Conservation (phyloP, 1,140 invertebrate species). For the Rhynchophorus ferrugineus region DNA sequence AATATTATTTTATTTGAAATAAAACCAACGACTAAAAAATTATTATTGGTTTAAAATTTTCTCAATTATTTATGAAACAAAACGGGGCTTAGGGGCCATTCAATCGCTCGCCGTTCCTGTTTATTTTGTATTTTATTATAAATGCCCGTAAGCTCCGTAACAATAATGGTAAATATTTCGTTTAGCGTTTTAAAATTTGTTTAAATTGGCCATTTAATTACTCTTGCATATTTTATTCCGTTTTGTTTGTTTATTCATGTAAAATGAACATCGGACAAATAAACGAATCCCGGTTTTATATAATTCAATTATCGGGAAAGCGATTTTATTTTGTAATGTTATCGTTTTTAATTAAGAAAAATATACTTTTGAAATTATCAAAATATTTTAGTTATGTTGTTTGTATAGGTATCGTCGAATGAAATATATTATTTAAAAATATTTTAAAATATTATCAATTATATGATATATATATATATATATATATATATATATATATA, state of each 20-base stretch:
- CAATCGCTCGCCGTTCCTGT: background rate
- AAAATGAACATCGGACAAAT: background rate
- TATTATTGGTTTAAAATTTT: slow-evolving; percentile 13
- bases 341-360: no score
- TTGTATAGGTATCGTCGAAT: no score
- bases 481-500: no score
- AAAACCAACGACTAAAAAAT: slow-evolving; percentile 9
- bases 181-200: slow-evolving; percentile 5
- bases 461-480: no score
- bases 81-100: slow-evolving; percentile 6
- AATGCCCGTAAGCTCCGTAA: background rate
- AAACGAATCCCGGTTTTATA: no score
- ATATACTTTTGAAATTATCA: no score
- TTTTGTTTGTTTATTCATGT: slow-evolving; percentile 5
- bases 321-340: no score
- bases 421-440: no score
- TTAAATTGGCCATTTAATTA: slow-evolving; percentile 9
- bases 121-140: slow-evolving; percentile 13
- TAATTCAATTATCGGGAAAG: no score
- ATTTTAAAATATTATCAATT: no score
- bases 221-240: slow-evolving; percentile 3
- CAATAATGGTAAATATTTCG: slow-evolving; percentile 5
- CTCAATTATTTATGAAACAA: slow-evolving; percentile 17
- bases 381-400: no score
- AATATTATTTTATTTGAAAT: slow-evolving; percentile 12